Evolutionary conservation across 1,140 invertebrate genomes (phyloP).

Genomic region (Eriocheir sinensis): DNA sequence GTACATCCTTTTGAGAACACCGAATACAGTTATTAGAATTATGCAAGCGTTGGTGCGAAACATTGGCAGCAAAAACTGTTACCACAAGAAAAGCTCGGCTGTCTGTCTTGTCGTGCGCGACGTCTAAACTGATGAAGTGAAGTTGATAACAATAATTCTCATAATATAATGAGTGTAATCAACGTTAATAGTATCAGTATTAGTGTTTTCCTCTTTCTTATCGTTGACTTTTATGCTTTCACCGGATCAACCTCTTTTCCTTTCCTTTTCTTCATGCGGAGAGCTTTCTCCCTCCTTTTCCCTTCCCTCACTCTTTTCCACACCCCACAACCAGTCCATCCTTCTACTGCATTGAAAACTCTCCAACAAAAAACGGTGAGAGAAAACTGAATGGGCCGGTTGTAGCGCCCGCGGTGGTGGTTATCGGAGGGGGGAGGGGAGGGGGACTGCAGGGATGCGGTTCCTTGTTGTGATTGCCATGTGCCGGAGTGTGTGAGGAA

Average conservation of each 20-base stretch:
- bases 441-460: background rate
- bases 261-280: background rate
- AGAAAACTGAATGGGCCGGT: slow-evolving; percentile 22
- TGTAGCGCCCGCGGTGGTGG: too few relatives aligned
- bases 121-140: background rate
- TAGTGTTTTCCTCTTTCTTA: background rate
- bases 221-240: background rate
- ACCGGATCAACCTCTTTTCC: background rate
- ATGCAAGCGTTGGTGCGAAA: too few relatives aligned
- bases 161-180: background rate
- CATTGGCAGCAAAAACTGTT: too few relatives aligned
- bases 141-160: background rate
- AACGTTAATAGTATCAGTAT: background rate
- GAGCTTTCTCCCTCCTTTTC: background rate
- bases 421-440: background rate
- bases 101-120: background rate
- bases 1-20: too few relatives aligned
- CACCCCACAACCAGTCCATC: background rate
- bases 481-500: background rate
- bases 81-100: background rate
- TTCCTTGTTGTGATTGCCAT: background rate
- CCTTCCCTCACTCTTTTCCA: background rate
- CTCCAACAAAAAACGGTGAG: background rate
- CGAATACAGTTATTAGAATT: too few relatives aligned
- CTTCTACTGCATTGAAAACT: background rate